phyloP scores from a whole-genome alignment of 2,888 invertebrate genomes.

The Sceliomorpha sp. region DNA sequence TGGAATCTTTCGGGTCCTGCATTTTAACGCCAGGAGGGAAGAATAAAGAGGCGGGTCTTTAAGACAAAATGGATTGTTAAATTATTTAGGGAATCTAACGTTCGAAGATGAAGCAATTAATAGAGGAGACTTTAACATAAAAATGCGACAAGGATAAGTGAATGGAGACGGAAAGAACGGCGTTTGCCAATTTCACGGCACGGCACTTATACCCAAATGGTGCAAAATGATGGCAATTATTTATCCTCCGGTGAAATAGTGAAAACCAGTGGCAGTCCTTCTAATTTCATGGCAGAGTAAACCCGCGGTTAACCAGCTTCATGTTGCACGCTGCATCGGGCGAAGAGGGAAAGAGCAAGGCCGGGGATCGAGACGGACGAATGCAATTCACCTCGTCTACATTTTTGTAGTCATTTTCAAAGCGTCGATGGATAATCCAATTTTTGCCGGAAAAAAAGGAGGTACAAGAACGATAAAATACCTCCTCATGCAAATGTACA shows the following conservation, averaged over 20 bases:
- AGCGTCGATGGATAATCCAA: conserved; percentile 23
- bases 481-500: conserved; percentile 53
- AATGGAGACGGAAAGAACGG: conserved; percentile 44
- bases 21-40: no score
- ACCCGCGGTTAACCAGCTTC: conserved; percentile 50
- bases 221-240: conserved; percentile 68
- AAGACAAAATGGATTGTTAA: no score
- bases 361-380: neutral
- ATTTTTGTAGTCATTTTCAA: conserved; percentile 38
- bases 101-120: no score
- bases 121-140: no score
- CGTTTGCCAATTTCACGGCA: conserved; percentile 60
- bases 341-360: conserved; percentile 25
- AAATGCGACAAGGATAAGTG: conserved; percentile 38
- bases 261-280: conserved; percentile 66
- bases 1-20: no score
- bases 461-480: conserved; percentile 44
- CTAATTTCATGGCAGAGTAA: conserved; percentile 68
- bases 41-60: no score
- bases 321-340: conserved; percentile 39
- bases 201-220: conserved; percentile 63
- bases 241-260: conserved; percentile 64
- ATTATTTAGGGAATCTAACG: no score
- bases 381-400: conserved; percentile 40
- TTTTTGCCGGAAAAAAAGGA: conserved; percentile 16